Evolutionary conservation across 2,888 invertebrate genomes (phyloP), one percentile per base, ranked within the genome.

Genomic region (Sylvicola cinctus): DNA sequence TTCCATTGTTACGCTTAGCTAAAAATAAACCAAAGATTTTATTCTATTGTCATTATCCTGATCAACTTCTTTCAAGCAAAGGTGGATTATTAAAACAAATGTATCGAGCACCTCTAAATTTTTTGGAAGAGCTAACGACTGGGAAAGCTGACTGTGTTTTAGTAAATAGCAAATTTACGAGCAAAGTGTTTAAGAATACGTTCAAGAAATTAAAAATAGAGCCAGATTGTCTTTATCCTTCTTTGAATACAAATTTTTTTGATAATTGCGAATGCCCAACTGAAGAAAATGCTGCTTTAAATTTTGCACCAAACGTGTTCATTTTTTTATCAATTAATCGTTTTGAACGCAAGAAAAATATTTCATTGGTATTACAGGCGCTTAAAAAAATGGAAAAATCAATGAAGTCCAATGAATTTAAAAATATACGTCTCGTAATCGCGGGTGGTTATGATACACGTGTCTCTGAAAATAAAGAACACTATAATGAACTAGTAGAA

Each of bases 21-120:
- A 55, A 60, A 37, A 62, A 63, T 29, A 62, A 64, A 20, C 70
- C 71, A 37, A 66, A 68, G 45, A 68, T 91, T 10, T 61, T 96
- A 5, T 99, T 93, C 57, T 99, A 98, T 49, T 98, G 98, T 48
- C 98, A 99, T 54, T 93, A 90, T 58, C 98, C 98, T 0, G 98
- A 99, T 59, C 80, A 90, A 51, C 60, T 98, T 16, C 63, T 98
- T 3, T 80, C 91, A 16, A 57, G 70, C 5, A 69, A 78, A 39
- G 75, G 76, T 31, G 76, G 77, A 2, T 46, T 64, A 3, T 50
- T 85, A 7, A 96, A 96, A 54, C 66, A 66, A 36, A 33, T 87
- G 1, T 98, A 98, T 52, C 68, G 98, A 32, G 62, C 63, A 1
- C 85, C 93, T 1, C 60, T 99, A 14, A 85, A 99, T 55, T 87